These are phyloP conservation scores for Scatophagus argus DNA, from an alignment of 2,113 vertebrate genomes.

Conservation along the genomic window DNA sequence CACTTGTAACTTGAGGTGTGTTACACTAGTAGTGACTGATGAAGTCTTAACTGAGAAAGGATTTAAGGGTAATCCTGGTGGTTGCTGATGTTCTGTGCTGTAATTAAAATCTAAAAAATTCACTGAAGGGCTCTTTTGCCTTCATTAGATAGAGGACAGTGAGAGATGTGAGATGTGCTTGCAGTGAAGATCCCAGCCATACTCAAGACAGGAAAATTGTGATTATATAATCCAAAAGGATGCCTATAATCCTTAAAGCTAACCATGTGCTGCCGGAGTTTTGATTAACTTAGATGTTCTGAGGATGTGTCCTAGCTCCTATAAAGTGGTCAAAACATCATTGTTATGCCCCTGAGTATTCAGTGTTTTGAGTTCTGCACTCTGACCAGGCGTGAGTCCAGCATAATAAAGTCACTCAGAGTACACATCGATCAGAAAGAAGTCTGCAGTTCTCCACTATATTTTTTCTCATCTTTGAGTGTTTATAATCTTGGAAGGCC, in stretches of 20 bases:
- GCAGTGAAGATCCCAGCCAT: too few relatives aligned
- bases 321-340: neutral
- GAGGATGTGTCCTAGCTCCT: neutral
- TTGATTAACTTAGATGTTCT: constrained; percentile 1
- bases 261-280: neutral
- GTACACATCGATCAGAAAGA: neutral
- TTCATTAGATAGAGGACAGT: too few relatives aligned
- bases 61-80: too few relatives aligned
- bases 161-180: too few relatives aligned
- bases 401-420: constrained; percentile 4
- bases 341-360: constrained; percentile 10
- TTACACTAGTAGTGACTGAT: too few relatives aligned
- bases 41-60: neutral
- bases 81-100: too few relatives aligned
- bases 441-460: constrained; percentile 2
- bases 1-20: too few relatives aligned
- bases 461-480: constrained; percentile 17
- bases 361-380: neutral
- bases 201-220: too few relatives aligned
- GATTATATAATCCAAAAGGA: neutral
- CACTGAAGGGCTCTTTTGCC: too few relatives aligned
- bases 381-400: neutral
- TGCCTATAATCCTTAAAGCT: neutral
- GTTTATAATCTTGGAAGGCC: constrained; percentile 11
- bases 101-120: too few relatives aligned